These are phyloP conservation scores for Bubalus kerabau DNA, from an alignment of 2,113 vertebrate genomes.

Conservation along the genomic window DNA sequence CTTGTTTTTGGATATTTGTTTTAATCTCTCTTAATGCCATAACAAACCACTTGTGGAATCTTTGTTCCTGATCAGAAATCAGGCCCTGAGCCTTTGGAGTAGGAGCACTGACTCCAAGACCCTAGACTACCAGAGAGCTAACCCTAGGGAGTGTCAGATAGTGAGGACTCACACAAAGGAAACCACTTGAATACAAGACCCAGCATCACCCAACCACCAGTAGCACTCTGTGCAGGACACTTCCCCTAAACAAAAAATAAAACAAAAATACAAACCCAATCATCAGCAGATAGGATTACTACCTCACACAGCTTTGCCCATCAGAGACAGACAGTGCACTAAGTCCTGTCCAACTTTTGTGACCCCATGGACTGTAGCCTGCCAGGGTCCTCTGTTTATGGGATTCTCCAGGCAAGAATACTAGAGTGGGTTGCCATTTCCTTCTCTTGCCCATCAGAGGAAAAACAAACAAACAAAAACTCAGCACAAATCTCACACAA, in stretches of 20 bases:
- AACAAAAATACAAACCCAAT: neutral
- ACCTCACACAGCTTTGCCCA: neutral
- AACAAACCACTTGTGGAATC: neutral
- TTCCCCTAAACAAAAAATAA: neutral
- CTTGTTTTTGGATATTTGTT: neutral
- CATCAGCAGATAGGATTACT: neutral
- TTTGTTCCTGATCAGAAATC: neutral
- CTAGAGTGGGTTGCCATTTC: too few relatives aligned
- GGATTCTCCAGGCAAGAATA: too few relatives aligned
- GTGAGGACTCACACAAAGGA: neutral
- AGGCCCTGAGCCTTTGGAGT: neutral
- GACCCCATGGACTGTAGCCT: too few relatives aligned
- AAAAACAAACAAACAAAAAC: neutral
- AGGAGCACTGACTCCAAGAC: neutral
- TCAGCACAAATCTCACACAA: neutral
- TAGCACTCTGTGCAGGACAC: neutral
- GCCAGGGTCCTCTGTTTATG: too few relatives aligned
- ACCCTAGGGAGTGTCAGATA: neutral
- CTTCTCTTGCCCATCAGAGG: neutral
- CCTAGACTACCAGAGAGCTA: neutral
- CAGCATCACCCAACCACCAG: neutral
- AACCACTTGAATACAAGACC: neutral
- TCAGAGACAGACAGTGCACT: neutral
- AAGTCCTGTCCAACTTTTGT: too few relatives aligned
- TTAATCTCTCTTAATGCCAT: neutral